Evolutionary conservation across 2,113 vertebrate genomes (phyloP), one percentile per base, ranked within the genome.

Genomic region (Perognathus longimembris): DNA sequence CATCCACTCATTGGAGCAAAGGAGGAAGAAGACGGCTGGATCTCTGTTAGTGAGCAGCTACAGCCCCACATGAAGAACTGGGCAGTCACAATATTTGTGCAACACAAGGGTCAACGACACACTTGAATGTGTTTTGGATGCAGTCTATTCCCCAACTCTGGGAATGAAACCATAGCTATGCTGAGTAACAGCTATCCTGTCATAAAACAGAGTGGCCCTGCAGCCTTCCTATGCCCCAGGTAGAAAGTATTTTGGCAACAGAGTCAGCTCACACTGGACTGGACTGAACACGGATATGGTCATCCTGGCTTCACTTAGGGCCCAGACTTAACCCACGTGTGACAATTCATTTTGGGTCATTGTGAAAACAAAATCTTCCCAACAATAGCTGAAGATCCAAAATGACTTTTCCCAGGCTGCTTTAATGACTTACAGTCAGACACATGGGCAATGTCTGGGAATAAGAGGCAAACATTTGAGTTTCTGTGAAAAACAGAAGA

Each of bases 301-400:
- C 59, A 88, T 82, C 20, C 61, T 75, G 38, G 18, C 70, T 82
- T 79, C 82, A 32, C 82, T 38, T 0, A 4, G 54, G n/a, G 38
- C 36, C 78, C 42, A n/a, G 67, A 57, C 32, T 77, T 86, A 40
- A 85, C 82, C 50, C 92, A 67, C 20, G 9, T 80, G 66, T 26
- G 32, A 94, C 85, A 92, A 92, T 76, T 86, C 22, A 22, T 71
- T 93, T 30, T 22, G 36, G 63, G 64, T 67, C 69, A 40, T 0
- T 71, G 92, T 93, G 71, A 94, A 88, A 78, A 70, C 36, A 90
- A 91, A 85, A 45, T 22, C 67, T 79, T 61, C 66, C 32, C 90
- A 93, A 74, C 78, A 81, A 91, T 54, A 93, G 89, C 75, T 76
- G 81, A 86, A 91, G 38, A 86, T 63, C 89, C 74, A 64, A 89